Evolutionary conservation across 2,797 vertebrate genomes (phyloP).

Genomic region (Bufotes viridis): DNA sequence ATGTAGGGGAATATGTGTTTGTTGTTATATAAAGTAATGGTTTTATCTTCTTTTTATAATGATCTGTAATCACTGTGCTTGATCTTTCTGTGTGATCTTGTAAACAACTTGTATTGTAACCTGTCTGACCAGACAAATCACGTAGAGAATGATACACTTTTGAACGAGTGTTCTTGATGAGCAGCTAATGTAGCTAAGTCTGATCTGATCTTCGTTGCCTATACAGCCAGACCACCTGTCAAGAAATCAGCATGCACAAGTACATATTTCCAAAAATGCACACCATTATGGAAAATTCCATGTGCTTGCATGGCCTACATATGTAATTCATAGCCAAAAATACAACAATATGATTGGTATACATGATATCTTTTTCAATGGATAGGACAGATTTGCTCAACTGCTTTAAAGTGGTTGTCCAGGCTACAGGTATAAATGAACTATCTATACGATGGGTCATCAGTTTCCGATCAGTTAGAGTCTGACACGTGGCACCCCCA

Average conservation of each 20-base stretch:
- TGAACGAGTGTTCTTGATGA: not conserved
- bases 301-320: not conserved
- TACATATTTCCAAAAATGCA: not conserved
- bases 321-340: not conserved
- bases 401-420: too few relatives aligned
- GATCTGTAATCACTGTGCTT: not conserved
- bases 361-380: too few relatives aligned
- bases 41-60: not conserved
- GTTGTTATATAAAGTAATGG: not conserved
- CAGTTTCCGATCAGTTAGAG: too few relatives aligned
- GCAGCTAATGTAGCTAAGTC: not conserved
- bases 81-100: not conserved
- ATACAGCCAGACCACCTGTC: not conserved
- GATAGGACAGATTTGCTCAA: too few relatives aligned
- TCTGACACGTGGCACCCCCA: too few relatives aligned
- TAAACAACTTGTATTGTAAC: not conserved
- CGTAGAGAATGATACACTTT: not conserved
- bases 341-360: too few relatives aligned
- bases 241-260: not conserved
- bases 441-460: too few relatives aligned
- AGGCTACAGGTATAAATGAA: too few relatives aligned
- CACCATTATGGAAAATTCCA: not conserved
- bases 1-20: conserved; percentile 3
- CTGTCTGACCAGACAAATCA: not conserved
- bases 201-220: not conserved